Evolutionary conservation across 1,140 invertebrate species (phyloP), one percentile per base, ranked within the genome.

Genomic region (Procambarus clarkii): DNA sequence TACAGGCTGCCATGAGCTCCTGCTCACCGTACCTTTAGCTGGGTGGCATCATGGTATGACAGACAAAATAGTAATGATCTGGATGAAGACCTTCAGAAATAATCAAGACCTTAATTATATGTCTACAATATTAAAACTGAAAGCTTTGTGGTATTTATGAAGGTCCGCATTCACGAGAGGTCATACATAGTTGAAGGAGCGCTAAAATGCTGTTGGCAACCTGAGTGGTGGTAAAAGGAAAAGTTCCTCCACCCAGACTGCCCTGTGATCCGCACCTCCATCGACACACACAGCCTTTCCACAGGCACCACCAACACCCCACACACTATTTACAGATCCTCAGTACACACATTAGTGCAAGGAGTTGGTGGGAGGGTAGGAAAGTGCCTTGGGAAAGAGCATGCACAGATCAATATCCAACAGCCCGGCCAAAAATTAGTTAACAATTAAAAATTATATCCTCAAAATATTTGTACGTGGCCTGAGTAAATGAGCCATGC

Each of bases 241-340:
- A 81, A 74, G n/a, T 46, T 18, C 80, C 76, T 58, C 81, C 88
- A 69, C 44, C 50, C 88, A 91, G 76, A 77, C 76, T 85, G 76
- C 82, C 88, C 54, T 46, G 82, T 84, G 88, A 76, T 64, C 88
- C 81, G 83, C 88, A 91, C 82, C 88, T 91, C 76, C 78, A 88
- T 24, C 48, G 88, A 91, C 88, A 91, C 88, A 90, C 88, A 91
- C 88, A 91, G 88, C 88, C 88, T 91, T 91, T 85, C 88, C 88
- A 79, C 82, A 85, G 88, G 81, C 88, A 91, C 81, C 88, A 91
- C 76, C 88, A 91, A 91, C 88, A 91, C 82, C 88, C 85, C 82
- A 91, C 88, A 78, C 74, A 90, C 50, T 91, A 91, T 85, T 69
- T 79, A 85, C 82, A 85, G 74, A 34, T 80, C 81, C 60, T 69